Evolutionary conservation across 2,113 vertebrate species (phyloP).

Genomic region (Stictonetta naevosa): DNA sequence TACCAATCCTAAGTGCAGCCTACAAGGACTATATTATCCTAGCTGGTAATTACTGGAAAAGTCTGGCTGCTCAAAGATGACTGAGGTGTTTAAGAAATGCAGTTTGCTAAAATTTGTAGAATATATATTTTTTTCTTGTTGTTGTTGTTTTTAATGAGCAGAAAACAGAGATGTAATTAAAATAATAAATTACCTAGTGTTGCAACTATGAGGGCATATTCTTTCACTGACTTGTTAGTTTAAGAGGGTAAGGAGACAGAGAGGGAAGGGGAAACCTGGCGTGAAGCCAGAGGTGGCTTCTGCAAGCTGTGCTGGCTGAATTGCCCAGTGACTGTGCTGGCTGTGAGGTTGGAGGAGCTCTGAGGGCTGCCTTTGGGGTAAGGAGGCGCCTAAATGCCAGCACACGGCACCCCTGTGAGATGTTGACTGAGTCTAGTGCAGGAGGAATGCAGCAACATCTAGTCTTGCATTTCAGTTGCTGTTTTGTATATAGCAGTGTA

Average conservation of each 20-base stretch:
- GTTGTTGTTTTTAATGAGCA: background rate
- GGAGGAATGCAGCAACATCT: background rate
- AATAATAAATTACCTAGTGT: background rate
- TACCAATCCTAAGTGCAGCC: background rate
- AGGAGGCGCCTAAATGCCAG: background rate
- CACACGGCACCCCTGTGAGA: background rate
- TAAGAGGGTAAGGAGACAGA: background rate
- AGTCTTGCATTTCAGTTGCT: background rate
- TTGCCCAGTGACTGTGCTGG: background rate
- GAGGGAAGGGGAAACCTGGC: background rate
- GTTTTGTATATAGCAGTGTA: background rate
- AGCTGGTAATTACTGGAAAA: background rate
- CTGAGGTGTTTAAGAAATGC: background rate
- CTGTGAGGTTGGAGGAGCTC: background rate
- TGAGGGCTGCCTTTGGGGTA: background rate
- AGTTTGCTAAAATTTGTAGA: background rate
- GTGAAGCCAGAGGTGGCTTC: background rate
- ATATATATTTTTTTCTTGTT: background rate
- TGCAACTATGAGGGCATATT: background rate
- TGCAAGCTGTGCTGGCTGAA: background rate
- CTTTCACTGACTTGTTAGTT: background rate
- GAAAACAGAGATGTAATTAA: background rate
- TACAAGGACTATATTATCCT: background rate
- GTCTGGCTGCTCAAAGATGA: background rate
- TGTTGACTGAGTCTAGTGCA: background rate